These are phyloP conservation scores for Hyposoter dolosus DNA, from an alignment of 2,888 invertebrate species.

Conservation along the genomic window DNA sequence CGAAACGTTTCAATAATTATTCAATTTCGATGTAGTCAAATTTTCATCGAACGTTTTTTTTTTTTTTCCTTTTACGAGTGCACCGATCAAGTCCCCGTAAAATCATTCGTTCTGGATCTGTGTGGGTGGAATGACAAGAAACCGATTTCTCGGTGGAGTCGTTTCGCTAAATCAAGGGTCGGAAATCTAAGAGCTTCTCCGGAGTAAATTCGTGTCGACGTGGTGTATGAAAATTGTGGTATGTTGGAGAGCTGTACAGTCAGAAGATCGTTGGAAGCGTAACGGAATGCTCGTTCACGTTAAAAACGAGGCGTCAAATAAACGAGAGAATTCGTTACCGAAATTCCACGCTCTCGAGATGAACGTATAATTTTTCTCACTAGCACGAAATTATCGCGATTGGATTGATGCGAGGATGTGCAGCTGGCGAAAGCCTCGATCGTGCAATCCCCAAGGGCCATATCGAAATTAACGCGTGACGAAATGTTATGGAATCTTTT, in stretches of 20 bases:
- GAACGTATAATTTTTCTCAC: conserved; percentile 61
- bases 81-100: background rate
- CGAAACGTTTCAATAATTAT: background rate
- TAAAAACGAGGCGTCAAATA: conserved; percentile 68
- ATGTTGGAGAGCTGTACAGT: conserved; percentile 25
- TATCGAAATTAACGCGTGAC: conserved; percentile 19
- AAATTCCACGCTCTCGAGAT: conserved; percentile 68
- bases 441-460: background rate
- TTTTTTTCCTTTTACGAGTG: background rate
- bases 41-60: background rate
- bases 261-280: conserved; percentile 53
- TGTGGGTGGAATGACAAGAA: conserved; percentile 38
- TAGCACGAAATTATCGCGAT: conserved; percentile 59
- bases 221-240: conserved; percentile 35
- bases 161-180: conserved; percentile 46
- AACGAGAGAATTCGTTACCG: conserved; percentile 65
- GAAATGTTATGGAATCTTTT: conserved; percentile 22
- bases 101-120: conserved; percentile 9
- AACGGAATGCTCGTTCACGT: conserved; percentile 62
- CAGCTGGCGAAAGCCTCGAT: conserved; percentile 26
- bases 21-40: background rate
- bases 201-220: conserved; percentile 7
- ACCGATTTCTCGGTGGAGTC: conserved; percentile 62
- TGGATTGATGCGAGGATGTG: conserved; percentile 37
- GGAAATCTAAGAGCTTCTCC: conserved; percentile 14